These are phyloP conservation scores for Polyodon spathula DNA, from an alignment of 2,113 vertebrate genomes.

Conservation along the genomic window DNA sequence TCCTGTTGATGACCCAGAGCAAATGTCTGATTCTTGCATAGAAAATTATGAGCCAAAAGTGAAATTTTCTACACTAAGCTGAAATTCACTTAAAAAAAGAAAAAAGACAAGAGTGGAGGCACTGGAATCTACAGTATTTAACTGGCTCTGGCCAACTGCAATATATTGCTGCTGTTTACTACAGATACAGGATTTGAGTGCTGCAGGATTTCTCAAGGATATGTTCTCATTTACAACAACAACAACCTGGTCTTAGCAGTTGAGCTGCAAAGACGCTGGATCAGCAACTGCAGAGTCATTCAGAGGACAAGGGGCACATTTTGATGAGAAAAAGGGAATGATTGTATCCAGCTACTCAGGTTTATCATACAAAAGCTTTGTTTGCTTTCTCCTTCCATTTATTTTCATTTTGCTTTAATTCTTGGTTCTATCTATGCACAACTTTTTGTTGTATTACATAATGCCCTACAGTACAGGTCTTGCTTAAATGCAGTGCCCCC, in stretches of 20 bases:
- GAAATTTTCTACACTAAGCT: slow-evolving; percentile 6
- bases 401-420: slow-evolving; percentile 30
- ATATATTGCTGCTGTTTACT: background rate
- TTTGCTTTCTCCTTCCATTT: slow-evolving; percentile 30
- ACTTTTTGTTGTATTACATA: slow-evolving; percentile 18
- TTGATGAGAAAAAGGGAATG: slow-evolving; percentile 31
- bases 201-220: background rate
- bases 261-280: slow-evolving; percentile 18
- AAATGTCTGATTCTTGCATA: slow-evolving; percentile 19
- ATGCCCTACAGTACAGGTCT: too few relatives aligned
- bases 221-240: background rate
- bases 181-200: background rate
- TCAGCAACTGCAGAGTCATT: slow-evolving; percentile 16
- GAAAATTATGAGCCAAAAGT: slow-evolving; percentile 15
- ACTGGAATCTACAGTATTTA: background rate
- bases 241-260: slow-evolving; percentile 21
- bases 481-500: too few relatives aligned
- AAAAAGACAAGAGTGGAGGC: background rate
- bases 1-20: slow-evolving; percentile 31
- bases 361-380: slow-evolving; percentile 46
- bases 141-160: background rate
- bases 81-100: too few relatives aligned
- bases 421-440: slow-evolving; percentile 5
- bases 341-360: slow-evolving; percentile 31
- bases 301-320: slow-evolving; percentile 37